Base-by-base conservation (phyloP, 53 echinoderm and acorn worm genomes). In the Echinometra lucunter region DNA sequence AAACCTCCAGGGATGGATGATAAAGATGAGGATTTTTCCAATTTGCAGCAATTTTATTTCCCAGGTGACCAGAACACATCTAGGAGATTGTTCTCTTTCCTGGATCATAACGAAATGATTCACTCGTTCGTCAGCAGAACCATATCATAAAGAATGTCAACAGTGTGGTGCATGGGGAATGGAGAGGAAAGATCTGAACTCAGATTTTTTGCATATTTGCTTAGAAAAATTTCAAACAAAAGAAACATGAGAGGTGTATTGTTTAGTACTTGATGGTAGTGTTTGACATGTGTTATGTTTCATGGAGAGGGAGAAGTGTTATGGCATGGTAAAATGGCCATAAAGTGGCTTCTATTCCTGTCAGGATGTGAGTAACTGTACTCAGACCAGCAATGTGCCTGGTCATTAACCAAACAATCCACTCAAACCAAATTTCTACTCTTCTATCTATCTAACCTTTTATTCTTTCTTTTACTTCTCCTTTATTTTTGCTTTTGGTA, bases 1-100 rank as follows among this genome's bases (percentile, higher is more conserved):
- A 6, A 37, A 58, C 89, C 89, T 89, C 89, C 57, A 60, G 89
- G 89, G 89, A 89, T 60, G 89, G 1, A 37, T 60, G 89, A 34
- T 89, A 58, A 89, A 89, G 58, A 58, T 57, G 89, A 37, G 89
- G 89, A 89, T 89, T 89, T 23, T 60, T 89, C 58, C 58, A 89
- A 89, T 89, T 89, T 89, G 60, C 89, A 89, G 89, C 89, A 89
- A 89, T 89, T 89, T 89, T 60, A 89, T 89, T 89, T 89, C 89
- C 89, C 89, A 2, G 2, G 89, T 60, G 89, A 58, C 89, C 89
- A 34, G 57, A 32, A 38, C 57, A 19, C 58, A 57, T 57, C 60
- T 21, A 17, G 60, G 19, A 89, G 57, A 89, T 89, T 89, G 89
- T 89, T 89, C 89, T 89, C 89, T 89, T 25, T 19, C 28, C 57